These are phyloP conservation scores for Spilogale gracilis DNA, from an alignment of 2,113 vertebrate species.

Conservation along the genomic window DNA sequence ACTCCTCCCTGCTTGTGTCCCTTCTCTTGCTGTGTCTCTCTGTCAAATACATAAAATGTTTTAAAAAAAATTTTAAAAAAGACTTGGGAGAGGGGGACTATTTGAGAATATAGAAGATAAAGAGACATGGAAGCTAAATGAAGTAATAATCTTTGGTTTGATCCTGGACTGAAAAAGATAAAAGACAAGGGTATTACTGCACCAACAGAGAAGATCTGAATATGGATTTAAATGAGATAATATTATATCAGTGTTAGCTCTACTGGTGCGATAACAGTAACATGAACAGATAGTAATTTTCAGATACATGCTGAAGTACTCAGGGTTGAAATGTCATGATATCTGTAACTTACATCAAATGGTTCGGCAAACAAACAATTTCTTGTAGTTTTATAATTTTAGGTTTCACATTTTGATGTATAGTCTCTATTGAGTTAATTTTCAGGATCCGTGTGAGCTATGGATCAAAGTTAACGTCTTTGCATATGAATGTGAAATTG, in stretches of 20 bases:
- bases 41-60: too few relatives aligned
- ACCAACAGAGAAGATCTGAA: background rate
- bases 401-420: background rate
- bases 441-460: background rate
- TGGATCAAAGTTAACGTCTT: background rate
- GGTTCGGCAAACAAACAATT: background rate
- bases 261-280: background rate
- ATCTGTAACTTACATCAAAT: background rate
- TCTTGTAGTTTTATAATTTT: conserved; percentile 31
- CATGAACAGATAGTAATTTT: background rate
- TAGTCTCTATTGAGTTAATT: conserved; percentile 13
- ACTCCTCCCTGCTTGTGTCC: too few relatives aligned
- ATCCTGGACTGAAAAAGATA: background rate
- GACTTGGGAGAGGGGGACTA: background rate
- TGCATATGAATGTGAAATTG: background rate
- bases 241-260: background rate
- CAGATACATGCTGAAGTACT: background rate
- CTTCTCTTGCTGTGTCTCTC: too few relatives aligned
- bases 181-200: background rate
- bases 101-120: background rate
- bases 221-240: background rate
- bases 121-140: background rate
- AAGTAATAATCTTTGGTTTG: background rate
- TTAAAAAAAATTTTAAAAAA: background rate
- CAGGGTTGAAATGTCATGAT: background rate